Evolutionary conservation across 2,888 invertebrate species (phyloP), one percentile per base, ranked within the genome.

Genomic region (Coecobrya sp.): DNA sequence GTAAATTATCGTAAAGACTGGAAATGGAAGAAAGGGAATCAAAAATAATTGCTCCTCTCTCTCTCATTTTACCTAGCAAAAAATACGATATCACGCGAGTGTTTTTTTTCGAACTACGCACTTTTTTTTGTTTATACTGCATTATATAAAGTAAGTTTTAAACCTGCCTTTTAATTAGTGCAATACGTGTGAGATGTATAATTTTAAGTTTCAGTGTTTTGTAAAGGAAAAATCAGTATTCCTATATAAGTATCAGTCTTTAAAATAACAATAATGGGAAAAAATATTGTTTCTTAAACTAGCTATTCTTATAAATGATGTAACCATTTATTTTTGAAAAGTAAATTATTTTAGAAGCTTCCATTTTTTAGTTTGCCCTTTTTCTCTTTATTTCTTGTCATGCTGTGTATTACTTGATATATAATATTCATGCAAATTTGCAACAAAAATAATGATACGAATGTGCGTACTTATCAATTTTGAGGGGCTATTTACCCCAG

Each of bases 1-100:
- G 92, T 92, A 92, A 85, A 79, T 79, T 92, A 92, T 89, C 88
- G 92, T 92, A 88, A 92, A 92, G 92, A 92, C 92, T 92, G 92
- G 88, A 85, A 84, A 85, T 88, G 88, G 62, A 82, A 65, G 85
- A 70, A 88, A 55, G 36, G 27, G 55, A 27, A 45, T 82, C 36
- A 49, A 7, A 11, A 13, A 13, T 16, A n/a, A n/a, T 49, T 16
- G 68, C 45, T 86, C 55, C 27, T 49, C 65, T 82, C 81, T 70
- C 87, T 86, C 87, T 84, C 91, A 79, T 87, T 87, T 84, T 59
- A 82, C 76, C 85, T 92, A 87, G 85, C 42, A 30, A 85, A n/a
- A n/a, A n/a, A n/a, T n/a, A 52, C 88, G 88, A 92, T 92, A 87
- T 91, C 59, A 25, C 19, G 22, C 68, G 82, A 82, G 76, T 36